A percentile compares a stretch with the other conserved stretches of the same genome.
Evolutionary conservation across 2,797 vertebrate species (phyloP).

Genomic region (Rhinichthys osculus): DNA sequence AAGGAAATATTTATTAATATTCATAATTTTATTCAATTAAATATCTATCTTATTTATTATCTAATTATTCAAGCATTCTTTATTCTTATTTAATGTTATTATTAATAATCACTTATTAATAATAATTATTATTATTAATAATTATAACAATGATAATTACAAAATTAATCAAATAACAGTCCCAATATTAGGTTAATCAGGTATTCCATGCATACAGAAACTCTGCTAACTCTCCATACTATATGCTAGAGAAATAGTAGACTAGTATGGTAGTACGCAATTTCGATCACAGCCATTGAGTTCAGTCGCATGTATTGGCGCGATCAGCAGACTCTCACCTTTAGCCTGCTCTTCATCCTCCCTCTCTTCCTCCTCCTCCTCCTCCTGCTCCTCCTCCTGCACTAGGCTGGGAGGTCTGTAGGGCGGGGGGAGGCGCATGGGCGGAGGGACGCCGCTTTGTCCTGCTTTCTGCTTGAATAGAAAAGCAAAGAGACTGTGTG

Average conservation of each 20-base stretch:
- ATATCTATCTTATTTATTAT: not conserved
- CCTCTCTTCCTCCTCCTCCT: constrained; percentile 18
- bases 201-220: not conserved
- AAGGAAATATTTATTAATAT: not conserved
- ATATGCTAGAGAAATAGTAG: not conserved
- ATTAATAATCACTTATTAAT: not conserved
- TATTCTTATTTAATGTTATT: not conserved
- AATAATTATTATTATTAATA: not conserved
- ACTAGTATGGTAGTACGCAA: not conserved
- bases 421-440: constrained; percentile 66
- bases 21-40: not conserved
- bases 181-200: not conserved
- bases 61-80: not conserved
- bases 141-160: not conserved
- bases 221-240: not conserved
- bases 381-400: constrained; percentile 50
- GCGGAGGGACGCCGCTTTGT: constrained; percentile 50
- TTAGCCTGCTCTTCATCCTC: constrained; percentile 51
- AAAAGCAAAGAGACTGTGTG: not conserved
- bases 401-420: constrained; percentile 63
- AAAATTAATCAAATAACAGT: not conserved
- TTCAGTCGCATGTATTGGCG: not conserved
- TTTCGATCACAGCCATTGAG: not conserved
- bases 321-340: constrained; percentile 55
- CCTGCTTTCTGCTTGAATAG: constrained; percentile 48